A percentile compares a stretch with the other conserved stretches of the same genome.
Conservation (phyloP, 92 coral and sea anemone species). For the Zoanthus sociatus region DNA sequence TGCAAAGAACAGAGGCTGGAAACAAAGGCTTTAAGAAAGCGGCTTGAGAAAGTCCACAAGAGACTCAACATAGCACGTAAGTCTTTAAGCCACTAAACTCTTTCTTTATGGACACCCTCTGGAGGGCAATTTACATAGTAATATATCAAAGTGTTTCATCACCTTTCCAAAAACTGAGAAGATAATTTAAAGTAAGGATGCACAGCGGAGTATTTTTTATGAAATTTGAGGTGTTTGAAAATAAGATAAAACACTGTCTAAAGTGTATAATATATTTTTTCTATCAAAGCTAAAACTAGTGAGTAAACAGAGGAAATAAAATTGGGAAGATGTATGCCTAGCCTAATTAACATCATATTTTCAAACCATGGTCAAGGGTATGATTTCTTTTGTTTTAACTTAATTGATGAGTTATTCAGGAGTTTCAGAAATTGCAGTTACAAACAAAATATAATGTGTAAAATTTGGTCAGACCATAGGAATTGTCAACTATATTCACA, state of each 20-base stretch:
- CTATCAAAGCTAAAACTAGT: neutral
- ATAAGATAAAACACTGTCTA: neutral
- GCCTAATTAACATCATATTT: slow-evolving; percentile 10
- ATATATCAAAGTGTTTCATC: neutral
- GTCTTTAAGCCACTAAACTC: slow-evolving; percentile 6
- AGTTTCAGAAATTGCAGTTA: slow-evolving; percentile 5
- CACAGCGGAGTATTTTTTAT: too few species aligned
- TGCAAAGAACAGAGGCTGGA: slow-evolving; percentile 56
- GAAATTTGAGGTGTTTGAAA: too few species aligned
- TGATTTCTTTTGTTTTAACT: slow-evolving; percentile 15
- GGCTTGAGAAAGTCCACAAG: slow-evolving; percentile 48
- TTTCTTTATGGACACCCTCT: slow-evolving; percentile 1
- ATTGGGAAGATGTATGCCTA: slow-evolving; percentile 3
- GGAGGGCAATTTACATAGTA: neutral
- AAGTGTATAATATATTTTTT: slow-evolving; percentile 6
- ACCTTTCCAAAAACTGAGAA: neutral
- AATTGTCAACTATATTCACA: neutral
- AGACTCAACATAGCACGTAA: slow-evolving; percentile 42
- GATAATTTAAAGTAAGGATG: too few species aligned
- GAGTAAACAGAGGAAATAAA: slow-evolving; percentile 16
- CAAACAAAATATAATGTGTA: neutral
- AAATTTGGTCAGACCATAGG: slow-evolving; percentile 2
- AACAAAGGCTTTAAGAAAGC: slow-evolving; percentile 52
- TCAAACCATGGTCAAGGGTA: slow-evolving; percentile 15
- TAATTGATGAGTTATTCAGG: neutral